Evolutionary conservation across 2,888 invertebrate species (phyloP).

Genomic region (Caenorhabditis sp.): DNA sequence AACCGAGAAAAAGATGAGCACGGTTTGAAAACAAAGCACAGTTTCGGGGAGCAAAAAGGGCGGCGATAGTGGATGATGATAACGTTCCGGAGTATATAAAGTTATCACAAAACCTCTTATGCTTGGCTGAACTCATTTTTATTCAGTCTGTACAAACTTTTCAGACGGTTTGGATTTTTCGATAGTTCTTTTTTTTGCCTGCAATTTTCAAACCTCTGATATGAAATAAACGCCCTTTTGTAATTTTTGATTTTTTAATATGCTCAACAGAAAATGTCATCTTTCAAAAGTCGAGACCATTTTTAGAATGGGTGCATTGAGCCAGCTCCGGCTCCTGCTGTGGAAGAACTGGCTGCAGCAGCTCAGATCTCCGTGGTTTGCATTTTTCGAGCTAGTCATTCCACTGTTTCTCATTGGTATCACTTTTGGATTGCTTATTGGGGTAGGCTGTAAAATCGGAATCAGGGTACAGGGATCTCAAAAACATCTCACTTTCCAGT

Average conservation of each 20-base stretch:
- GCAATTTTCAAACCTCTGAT: no score
- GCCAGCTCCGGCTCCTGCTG: constrained; percentile 78
- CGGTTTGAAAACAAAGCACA: constrained; percentile 19
- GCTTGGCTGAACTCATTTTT: constrained; percentile 15
- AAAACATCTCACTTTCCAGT: constrained; percentile 64
- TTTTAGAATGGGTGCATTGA: constrained; percentile 75
- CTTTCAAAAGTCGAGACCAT: no score
- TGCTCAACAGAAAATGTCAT: not conserved
- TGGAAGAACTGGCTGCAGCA: constrained; percentile 80
- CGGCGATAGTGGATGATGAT: constrained; percentile 13
- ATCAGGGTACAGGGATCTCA: no score
- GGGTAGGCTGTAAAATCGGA: no score
- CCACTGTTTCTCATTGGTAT: constrained; percentile 77
- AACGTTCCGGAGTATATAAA: constrained; percentile 25
- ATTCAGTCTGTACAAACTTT: no score
- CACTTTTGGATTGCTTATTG: constrained; percentile 78
- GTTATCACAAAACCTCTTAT: not conserved
- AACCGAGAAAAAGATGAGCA: no score
- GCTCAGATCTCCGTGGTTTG: constrained; percentile 75
- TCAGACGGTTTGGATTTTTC: no score
- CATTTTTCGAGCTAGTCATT: constrained; percentile 77
- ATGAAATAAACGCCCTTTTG: no score
- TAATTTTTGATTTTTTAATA: not conserved
- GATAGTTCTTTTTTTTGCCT: no score
- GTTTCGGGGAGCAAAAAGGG: constrained; percentile 27